Percentiles rank a stretch among this genome's conserved stretches.
Evolutionary conservation across 2,113 vertebrate genomes (phyloP).

Genomic region (Myotis lucifugus): DNA sequence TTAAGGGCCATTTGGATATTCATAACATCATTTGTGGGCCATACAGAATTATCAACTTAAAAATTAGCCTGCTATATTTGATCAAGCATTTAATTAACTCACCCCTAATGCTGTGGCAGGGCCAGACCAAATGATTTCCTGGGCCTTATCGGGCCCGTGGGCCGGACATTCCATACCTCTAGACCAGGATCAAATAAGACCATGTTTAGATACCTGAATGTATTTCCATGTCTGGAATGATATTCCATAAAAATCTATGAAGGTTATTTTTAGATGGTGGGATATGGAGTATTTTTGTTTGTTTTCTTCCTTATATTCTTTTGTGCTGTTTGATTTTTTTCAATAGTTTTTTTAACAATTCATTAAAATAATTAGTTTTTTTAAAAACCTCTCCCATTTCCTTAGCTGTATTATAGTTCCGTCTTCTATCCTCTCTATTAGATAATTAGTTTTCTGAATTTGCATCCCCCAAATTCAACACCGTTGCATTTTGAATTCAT

Average conservation of each 20-base stretch:
- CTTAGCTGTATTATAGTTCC: neutral
- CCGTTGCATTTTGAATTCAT: neutral
- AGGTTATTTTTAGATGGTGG: constrained; percentile 37
- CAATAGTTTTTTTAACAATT: neutral
- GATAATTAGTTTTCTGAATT: constrained; percentile 30
- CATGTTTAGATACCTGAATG: neutral
- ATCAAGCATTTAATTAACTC: too few relatives aligned
- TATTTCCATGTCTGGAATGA: neutral
- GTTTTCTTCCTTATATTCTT: constrained; percentile 32
- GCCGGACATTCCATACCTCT: neutral
- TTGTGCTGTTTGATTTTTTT: neutral
- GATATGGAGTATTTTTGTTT: neutral
- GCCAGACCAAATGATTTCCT: too few relatives aligned
- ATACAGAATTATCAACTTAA: too few relatives aligned
- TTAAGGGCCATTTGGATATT: too few relatives aligned
- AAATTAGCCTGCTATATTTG: too few relatives aligned
- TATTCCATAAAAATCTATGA: neutral
- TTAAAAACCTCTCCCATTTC: neutral
- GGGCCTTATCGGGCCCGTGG: too few relatives aligned
- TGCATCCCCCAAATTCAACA: neutral
- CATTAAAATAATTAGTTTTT: constrained; percentile 25
- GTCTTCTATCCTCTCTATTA: constrained; percentile 3
- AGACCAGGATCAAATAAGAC: neutral
- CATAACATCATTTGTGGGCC: too few relatives aligned
- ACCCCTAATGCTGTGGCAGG: too few relatives aligned